phyloP scores from a whole-genome alignment of 2,888 invertebrate species.

The Macroteleia sp. region DNA sequence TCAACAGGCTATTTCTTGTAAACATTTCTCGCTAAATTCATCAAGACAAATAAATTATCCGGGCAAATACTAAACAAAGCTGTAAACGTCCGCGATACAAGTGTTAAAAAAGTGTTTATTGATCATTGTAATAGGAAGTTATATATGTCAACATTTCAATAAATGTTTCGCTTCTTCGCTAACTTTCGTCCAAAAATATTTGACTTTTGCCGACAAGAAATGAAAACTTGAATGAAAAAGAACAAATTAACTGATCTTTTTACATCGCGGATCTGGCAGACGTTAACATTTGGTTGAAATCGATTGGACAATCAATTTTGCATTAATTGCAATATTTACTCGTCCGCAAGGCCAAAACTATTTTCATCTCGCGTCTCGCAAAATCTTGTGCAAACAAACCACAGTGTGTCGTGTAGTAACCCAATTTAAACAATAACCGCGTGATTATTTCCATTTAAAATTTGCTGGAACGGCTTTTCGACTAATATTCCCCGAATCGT shows the following conservation, averaged over 20 bases:
- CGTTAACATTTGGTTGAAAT: neutral
- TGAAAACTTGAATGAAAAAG: no score
- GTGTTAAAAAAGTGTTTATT: conserved; percentile 40
- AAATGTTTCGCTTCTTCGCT: no score
- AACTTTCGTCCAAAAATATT: no score
- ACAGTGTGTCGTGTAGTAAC: conserved; percentile 24
- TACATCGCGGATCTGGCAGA: no score
- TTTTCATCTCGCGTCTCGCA: conserved; percentile 23
- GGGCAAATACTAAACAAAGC: conserved; percentile 25
- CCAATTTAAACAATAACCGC: conserved; percentile 32
- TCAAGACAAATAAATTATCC: conserved; percentile 42
- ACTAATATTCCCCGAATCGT: conserved; percentile 46
- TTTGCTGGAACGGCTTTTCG: conserved; percentile 46
- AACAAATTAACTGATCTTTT: no score
- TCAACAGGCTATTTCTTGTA: no score
- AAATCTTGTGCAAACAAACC: conserved; percentile 17
- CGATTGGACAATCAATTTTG: neutral
- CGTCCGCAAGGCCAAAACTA: conserved; percentile 9
- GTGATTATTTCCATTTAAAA: conserved; percentile 51
- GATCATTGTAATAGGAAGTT: no score
- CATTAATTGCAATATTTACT: conserved; percentile 10
- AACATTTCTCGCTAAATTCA: no score
- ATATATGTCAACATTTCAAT: neutral
- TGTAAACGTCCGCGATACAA: conserved; percentile 21
- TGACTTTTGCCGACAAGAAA: no score